Conservation (phyloP, 1,140 invertebrate species). For the Bombus terrestris region DNA sequence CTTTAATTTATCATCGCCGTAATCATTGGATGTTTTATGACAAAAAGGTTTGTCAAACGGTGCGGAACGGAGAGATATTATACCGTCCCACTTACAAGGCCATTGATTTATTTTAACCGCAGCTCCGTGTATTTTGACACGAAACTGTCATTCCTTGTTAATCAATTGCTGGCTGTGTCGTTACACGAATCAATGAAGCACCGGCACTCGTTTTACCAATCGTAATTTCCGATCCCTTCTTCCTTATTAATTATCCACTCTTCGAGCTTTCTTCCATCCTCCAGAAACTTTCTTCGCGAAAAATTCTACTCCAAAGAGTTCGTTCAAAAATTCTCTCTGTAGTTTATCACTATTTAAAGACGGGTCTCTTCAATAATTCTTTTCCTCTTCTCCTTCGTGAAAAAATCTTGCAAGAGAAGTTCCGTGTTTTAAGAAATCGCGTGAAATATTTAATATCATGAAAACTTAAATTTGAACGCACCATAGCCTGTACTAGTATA, state of each 20-base stretch:
- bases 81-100: conserved; percentile 16
- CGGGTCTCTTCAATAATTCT: background rate
- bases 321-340: background rate
- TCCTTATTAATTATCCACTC: background rate
- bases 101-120: conserved; percentile 41
- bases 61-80: conserved; percentile 11
- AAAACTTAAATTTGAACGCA: too few relatives aligned
- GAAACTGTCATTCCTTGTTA: conserved; percentile 41
- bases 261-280: too few relatives aligned
- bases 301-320: background rate
- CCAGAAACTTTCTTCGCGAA: background rate
- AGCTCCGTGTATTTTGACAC: conserved; percentile 28
- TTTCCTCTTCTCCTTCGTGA: too few relatives aligned
- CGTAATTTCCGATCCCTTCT: background rate
- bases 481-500: too few relatives aligned
- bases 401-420: too few relatives aligned
- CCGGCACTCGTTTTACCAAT: background rate
- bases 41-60: conserved; percentile 33
- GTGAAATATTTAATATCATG: too few relatives aligned
- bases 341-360: background rate
- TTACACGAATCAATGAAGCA: background rate
- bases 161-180: conserved; percentile 3
- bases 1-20: conserved; percentile 41
- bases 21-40: conserved; percentile 8
- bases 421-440: too few relatives aligned